A percentile compares a stretch with the other conserved stretches of the same genome.
Conservation (phyloP, 2,113 vertebrate genomes). For the Lontra canadensis region DNA sequence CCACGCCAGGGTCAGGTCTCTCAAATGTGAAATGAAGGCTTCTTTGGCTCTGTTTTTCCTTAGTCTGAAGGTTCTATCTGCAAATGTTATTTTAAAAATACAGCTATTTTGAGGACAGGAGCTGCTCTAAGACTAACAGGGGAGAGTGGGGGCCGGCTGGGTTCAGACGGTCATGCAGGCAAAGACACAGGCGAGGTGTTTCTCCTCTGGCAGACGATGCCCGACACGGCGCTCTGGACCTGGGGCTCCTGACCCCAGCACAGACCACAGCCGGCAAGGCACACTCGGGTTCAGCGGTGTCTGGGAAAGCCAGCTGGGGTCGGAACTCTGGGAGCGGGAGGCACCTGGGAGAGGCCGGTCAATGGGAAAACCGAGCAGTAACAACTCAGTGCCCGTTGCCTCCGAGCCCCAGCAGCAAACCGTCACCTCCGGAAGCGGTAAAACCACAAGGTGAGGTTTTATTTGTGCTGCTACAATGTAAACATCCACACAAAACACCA, state of each 20-base stretch:
- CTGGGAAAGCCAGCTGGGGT: too few relatives aligned
- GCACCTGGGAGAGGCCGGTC: background rate
- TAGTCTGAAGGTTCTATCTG: background rate
- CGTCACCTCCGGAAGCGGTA: rapidly evolving
- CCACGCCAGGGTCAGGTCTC: rapidly evolving
- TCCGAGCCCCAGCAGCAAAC: rapidly evolving
- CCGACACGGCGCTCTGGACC: rapidly evolving
- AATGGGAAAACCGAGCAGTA: rapidly evolving
- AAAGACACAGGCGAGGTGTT: too few relatives aligned
- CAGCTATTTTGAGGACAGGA: background rate
- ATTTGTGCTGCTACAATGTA: rapidly evolving
- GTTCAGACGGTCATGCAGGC: rapidly evolving
- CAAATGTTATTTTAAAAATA: background rate
- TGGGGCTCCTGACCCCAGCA: rapidly evolving
- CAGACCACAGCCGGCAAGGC: background rate
- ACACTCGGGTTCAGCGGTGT: too few relatives aligned
- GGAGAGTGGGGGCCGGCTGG: rapidly evolving
- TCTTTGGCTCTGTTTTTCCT: too few relatives aligned
- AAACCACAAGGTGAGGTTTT: background rate
- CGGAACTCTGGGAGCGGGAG: background rate
- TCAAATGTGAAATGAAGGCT: background rate
- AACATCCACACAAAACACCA: background rate
- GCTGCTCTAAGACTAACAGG: rapidly evolving
- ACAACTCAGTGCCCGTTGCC: rapidly evolving
- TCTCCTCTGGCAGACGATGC: rapidly evolving